These are phyloP conservation scores for Poeciliopsis presidionis DNA, from an alignment of 2,797 vertebrate genomes.

Conservation along the genomic window DNA sequence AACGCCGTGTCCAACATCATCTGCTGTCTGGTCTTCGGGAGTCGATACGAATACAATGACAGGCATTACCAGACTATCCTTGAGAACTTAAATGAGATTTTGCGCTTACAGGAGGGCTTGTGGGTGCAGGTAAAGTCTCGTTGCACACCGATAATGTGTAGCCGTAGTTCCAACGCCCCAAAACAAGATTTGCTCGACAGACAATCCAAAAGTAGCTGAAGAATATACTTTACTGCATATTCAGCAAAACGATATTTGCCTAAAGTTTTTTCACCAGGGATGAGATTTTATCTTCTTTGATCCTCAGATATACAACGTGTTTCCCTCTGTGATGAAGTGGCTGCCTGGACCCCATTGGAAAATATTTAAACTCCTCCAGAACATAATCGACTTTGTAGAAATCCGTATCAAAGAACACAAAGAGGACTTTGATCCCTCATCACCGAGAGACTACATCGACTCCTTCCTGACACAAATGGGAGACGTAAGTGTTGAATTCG, in stretches of 20 bases:
- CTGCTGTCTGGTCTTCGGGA: constrained; percentile 72
- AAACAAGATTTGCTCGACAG: background rate
- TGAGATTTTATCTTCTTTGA: background rate
- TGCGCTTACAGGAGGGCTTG: constrained; percentile 35
- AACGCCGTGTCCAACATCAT: constrained; percentile 75
- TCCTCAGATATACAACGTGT: constrained; percentile 63
- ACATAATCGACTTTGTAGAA: constrained; percentile 35
- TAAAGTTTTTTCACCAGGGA: background rate
- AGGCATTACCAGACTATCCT: constrained; percentile 44
- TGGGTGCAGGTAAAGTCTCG: constrained; percentile 55
- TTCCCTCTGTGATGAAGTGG: constrained; percentile 67
- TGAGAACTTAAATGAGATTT: constrained; percentile 15
- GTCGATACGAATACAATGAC: constrained; percentile 71
- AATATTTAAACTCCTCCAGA: constrained; percentile 25
- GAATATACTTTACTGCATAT: background rate
- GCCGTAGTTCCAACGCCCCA: background rate
- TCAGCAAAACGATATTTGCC: background rate
- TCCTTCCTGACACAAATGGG: constrained; percentile 75
- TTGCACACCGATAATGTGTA: no score
- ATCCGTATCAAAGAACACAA: constrained; percentile 67
- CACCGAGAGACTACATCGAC: constrained; percentile 79
- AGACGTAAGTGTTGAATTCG: constrained; percentile 62
- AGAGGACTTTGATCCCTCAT: constrained; percentile 57
- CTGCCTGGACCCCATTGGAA: constrained; percentile 71
- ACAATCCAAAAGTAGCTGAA: background rate